These are phyloP conservation scores for Tragopan temminckii DNA, from an alignment of 2,797 vertebrate genomes.

Conservation along the genomic window DNA sequence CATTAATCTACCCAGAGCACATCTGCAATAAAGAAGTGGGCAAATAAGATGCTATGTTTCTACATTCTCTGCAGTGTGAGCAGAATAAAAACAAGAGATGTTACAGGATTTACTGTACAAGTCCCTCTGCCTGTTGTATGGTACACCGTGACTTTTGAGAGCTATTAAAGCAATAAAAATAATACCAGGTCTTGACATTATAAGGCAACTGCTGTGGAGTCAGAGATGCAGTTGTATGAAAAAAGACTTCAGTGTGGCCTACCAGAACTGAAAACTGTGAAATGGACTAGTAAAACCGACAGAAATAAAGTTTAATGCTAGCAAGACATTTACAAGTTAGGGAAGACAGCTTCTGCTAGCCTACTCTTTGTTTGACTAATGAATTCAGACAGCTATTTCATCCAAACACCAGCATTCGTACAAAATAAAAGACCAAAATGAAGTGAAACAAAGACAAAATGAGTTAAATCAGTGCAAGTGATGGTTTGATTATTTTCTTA, in stretches of 20 bases:
- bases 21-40: neutral
- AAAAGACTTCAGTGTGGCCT: neutral
- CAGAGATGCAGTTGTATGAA: neutral
- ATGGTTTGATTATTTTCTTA: neutral
- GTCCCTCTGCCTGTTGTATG: neutral
- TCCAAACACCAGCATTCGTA: slow-evolving; percentile 31
- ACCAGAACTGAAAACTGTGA: slow-evolving; percentile 3
- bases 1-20: neutral
- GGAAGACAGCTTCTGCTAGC: neutral
- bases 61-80: neutral
- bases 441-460: slow-evolving; percentile 25
- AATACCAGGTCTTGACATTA: neutral
- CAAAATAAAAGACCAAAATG: slow-evolving; percentile 19
- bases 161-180: neutral
- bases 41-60: slow-evolving; percentile 23
- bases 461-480: neutral
- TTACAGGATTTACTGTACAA: neutral
- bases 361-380: neutral
- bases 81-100: neutral
- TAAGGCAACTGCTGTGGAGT: neutral
- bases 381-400: slow-evolving; percentile 4
- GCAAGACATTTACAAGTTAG: slow-evolving; percentile 10
- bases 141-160: neutral
- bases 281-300: neutral
- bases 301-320: slow-evolving; percentile 15